Base-by-base conservation (phyloP, 2,797 vertebrate genomes). In the Sebastiscus albofasciatus region DNA sequence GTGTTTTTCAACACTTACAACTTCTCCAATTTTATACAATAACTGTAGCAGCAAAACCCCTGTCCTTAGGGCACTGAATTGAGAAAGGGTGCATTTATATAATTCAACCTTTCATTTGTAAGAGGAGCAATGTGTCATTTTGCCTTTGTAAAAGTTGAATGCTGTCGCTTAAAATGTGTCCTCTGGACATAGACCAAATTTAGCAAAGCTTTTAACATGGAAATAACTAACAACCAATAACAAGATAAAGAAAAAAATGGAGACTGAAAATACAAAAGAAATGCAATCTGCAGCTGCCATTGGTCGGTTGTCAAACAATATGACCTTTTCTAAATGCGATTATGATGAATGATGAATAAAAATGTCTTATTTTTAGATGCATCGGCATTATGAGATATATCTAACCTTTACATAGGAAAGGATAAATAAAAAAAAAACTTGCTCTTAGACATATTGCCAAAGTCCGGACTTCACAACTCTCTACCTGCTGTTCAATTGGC, bases 341-440 rank as follows among this genome's bases (percentile, higher is more conserved):
- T 13, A 62, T 12, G 52, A 74, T 20, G 64, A 79, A 67, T 62
- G 33, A 49, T 20, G 14, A 49, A 67, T 26, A 34, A 10, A 73
- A 62, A 39, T 18, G 20, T 67, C 14, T 72, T 55, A 65, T 75
- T 72, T 72, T 72, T 42, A 80, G 56, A 69, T 27, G 33, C 42
- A 54, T 81, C 34, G 42, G 54, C 20, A 55, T 49, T 49, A 60
- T 42, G 39, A 58, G 5, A 56, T 69, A 67, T 24, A 26, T 61
- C 27, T 85, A 65, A 75, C 67, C 67, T 82, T 82, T 80, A 65
- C 14, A 71, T 24, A 46, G 18, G 22, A 66, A 24, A 34, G 3
- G 8, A 42, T 66, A 6, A 59, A 59, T 64, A 62, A 8, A 66
- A 55, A 61, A 16, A 59, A 18, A 56, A 33, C 8, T 42, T 10